phyloP scores from a whole-genome alignment of 2,888 invertebrate species.

The Gastrophysa polygoni region DNA sequence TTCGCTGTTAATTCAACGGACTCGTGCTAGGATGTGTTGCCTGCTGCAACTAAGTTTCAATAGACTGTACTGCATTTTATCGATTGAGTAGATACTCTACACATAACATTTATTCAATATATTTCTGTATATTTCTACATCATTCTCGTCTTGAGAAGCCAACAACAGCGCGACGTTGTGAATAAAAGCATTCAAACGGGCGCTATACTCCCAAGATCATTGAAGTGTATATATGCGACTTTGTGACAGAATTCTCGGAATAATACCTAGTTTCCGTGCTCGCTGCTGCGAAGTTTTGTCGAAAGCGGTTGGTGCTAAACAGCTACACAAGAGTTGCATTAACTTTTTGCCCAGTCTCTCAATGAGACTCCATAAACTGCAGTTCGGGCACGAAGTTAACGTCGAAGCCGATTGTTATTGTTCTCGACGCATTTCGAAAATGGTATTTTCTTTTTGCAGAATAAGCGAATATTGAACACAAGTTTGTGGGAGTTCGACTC shows the following conservation, averaged over 20 bases:
- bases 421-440: conserved; percentile 1
- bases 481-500: background rate
- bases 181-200: conserved; percentile 31
- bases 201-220: conserved; percentile 16
- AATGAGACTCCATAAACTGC: conserved; percentile 6
- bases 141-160: conserved; percentile 19
- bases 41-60: no score
- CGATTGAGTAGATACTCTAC: no score
- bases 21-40: no score
- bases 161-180: conserved; percentile 25
- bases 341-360: conserved; percentile 5
- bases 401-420: background rate
- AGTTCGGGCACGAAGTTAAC: conserved; percentile 9
- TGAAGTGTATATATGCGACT: conserved; percentile 19
- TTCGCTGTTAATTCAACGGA: no score
- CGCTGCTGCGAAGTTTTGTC: conserved; percentile 8
- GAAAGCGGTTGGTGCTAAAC: conserved; percentile 11
- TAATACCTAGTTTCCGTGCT: conserved; percentile 14
- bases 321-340: conserved; percentile 17
- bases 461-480: background rate
- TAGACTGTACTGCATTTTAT: no score
- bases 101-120: no score
- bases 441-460: background rate
- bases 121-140: conserved; percentile 7
- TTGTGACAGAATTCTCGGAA: conserved; percentile 11